A percentile compares a stretch with the other conserved stretches of the same genome.
These are phyloP conservation scores for Dynastes grantii DNA, from an alignment of 2,888 invertebrate species.

Conservation along the genomic window DNA sequence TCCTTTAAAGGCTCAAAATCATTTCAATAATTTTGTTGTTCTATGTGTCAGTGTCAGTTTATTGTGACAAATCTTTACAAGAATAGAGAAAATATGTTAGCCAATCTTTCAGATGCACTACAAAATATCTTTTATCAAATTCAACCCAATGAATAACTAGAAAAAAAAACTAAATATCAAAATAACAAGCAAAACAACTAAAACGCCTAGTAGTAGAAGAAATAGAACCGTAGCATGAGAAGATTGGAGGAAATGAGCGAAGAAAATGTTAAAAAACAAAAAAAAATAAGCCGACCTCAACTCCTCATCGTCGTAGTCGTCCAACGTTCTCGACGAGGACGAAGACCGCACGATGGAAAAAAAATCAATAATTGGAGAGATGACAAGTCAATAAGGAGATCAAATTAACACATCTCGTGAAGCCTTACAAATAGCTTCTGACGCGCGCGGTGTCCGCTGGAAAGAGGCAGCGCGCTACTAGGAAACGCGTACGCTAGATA, in stretches of 20 bases:
- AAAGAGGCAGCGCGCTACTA: neutral
- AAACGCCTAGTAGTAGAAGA: no score
- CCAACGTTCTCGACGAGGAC: no score
- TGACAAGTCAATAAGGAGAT: conserved; percentile 51
- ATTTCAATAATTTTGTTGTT: no score
- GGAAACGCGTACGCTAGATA: neutral
- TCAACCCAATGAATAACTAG: no score
- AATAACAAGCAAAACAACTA: no score
- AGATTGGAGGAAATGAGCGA: neutral
- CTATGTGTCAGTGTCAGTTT: no score
- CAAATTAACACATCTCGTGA: conserved; percentile 49
- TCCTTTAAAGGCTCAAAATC: no score
- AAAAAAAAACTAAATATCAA: no score
- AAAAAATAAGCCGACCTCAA: conserved; percentile 27
- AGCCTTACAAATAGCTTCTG: conserved; percentile 44
- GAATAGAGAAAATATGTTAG: no score
- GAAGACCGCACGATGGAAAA: conserved; percentile 14
- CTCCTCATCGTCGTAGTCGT: neutral
- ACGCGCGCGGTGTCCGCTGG: neutral
- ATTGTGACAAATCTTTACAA: no score
- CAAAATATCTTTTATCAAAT: no score
- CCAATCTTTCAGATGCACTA: no score
- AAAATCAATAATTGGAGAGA: conserved; percentile 52
- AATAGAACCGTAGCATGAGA: neutral
- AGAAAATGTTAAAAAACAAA: neutral